Percentiles rank a stretch among this genome's conserved stretches.
These are phyloP conservation scores for Pteromalus puparum DNA, from an alignment of 1,140 invertebrate genomes.

Conservation along the genomic window DNA sequence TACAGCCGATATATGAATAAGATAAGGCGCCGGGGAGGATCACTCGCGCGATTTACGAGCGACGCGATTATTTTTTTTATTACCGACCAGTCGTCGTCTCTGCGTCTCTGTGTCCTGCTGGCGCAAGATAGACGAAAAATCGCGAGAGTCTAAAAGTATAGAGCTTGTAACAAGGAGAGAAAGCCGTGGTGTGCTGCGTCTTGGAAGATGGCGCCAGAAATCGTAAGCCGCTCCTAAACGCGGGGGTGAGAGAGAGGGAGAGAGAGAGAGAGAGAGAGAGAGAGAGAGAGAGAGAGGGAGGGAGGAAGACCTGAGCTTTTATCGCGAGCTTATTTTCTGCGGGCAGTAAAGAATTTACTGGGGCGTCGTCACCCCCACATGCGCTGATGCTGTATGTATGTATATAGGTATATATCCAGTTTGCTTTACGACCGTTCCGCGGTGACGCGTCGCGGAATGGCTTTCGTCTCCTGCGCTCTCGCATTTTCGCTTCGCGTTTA, in stretches of 20 bases:
- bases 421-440: constrained; percentile 36
- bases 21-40: background rate
- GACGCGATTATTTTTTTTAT: constrained; percentile 12
- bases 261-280: background rate
- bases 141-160: background rate
- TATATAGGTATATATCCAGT: constrained; percentile 26
- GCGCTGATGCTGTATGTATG: background rate
- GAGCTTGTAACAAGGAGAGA: too few species aligned
- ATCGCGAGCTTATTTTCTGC: constrained; percentile 47
- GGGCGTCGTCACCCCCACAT: background rate
- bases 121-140: background rate
- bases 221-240: constrained; percentile 31
- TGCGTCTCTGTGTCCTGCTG: background rate
- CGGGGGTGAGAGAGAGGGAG: background rate
- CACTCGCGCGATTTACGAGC: constrained; percentile 2
- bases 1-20: constrained; percentile 6
- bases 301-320: constrained; percentile 6
- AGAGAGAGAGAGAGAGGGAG: background rate
- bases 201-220: constrained; percentile 33
- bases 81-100: background rate
- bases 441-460: constrained; percentile 25
- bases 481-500: background rate
- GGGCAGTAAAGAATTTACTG: constrained; percentile 44
- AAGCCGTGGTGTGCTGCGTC: too few species aligned
- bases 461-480: background rate